Evolutionary conservation across 2,797 vertebrate genomes (phyloP).

Genomic region (Miichthys miiuy): DNA sequence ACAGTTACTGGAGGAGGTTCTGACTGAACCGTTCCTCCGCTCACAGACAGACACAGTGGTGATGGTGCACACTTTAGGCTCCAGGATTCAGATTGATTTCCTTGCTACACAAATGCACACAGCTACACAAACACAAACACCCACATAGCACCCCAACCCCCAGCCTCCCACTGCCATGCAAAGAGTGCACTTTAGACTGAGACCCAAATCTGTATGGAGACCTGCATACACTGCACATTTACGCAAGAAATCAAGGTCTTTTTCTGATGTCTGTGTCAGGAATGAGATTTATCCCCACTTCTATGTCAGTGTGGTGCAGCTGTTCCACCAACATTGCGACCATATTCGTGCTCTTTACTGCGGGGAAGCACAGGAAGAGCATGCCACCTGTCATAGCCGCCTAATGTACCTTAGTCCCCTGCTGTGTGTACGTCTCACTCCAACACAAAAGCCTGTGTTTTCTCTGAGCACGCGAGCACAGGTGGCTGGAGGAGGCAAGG

Average conservation of each 20-base stretch:
- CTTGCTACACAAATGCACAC: conserved; percentile 51
- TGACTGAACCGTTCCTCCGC: conserved; percentile 38
- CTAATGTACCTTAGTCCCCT: conserved; percentile 74
- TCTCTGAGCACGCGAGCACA: conserved; percentile 80
- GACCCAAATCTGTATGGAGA: conserved; percentile 3
- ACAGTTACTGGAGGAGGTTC: conserved; percentile 15
- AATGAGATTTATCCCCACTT: not conserved
- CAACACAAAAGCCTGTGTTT: conserved; percentile 84
- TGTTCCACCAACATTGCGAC: conserved; percentile 62
- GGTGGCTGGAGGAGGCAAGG: conserved; percentile 80
- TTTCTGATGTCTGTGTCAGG: conserved; percentile 35
- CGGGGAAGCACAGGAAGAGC: conserved; percentile 45
- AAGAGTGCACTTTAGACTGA: conserved; percentile 1
- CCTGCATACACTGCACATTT: not conserved
- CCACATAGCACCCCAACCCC: conserved; percentile 31
- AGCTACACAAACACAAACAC: conserved; percentile 61
- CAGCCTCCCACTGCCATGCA: conserved; percentile 24
- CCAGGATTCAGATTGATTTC: conserved; percentile 56
- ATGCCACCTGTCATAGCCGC: conserved; percentile 83
- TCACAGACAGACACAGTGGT: conserved; percentile 36
- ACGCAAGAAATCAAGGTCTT: not conserved
- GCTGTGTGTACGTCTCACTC: conserved; percentile 78
- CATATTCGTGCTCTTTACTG: conserved; percentile 35
- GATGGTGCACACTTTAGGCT: conserved; percentile 51
- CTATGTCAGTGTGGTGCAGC: conserved; percentile 63